These are phyloP conservation scores for Hipposideros larvatus DNA, from an alignment of 2,797 vertebrate species.

Conservation along the genomic window DNA sequence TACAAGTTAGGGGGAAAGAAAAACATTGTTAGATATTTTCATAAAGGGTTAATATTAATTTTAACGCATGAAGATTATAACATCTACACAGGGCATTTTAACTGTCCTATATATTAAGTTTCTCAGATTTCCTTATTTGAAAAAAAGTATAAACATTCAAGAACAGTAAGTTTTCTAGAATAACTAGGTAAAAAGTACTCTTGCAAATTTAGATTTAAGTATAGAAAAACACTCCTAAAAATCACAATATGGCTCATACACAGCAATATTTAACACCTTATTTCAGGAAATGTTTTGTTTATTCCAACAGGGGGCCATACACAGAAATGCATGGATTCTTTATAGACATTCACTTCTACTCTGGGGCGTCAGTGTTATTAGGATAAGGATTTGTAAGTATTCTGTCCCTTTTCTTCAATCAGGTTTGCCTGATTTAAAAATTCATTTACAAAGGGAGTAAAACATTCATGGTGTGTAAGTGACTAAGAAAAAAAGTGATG, in stretches of 20 bases:
- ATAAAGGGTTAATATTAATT: neutral
- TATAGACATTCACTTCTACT: neutral
- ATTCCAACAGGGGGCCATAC: neutral
- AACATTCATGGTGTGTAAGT: neutral
- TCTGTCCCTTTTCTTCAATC: neutral
- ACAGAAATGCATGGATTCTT: neutral
- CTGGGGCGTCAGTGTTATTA: neutral
- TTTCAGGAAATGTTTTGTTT: slow-evolving; percentile 28
- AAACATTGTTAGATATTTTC: neutral
- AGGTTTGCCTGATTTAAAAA: slow-evolving; percentile 6
- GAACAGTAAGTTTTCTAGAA: neutral
- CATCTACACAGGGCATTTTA: neutral
- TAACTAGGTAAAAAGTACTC: neutral
- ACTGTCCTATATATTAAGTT: neutral
- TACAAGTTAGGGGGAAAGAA: neutral
- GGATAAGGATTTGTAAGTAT: neutral
- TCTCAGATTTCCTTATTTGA: slow-evolving; percentile 17
- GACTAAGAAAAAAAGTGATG: neutral
- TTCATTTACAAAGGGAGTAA: neutral
- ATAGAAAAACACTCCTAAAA: neutral
- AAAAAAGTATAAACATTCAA: neutral
- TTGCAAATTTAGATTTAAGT: slow-evolving; percentile 8
- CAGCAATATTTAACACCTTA: neutral
- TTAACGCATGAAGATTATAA: neutral
- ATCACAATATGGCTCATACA: neutral